Evolutionary conservation across 2,797 vertebrate genomes (phyloP), one percentile per base, ranked within the genome.

Genomic region (Karalla daura): DNA sequence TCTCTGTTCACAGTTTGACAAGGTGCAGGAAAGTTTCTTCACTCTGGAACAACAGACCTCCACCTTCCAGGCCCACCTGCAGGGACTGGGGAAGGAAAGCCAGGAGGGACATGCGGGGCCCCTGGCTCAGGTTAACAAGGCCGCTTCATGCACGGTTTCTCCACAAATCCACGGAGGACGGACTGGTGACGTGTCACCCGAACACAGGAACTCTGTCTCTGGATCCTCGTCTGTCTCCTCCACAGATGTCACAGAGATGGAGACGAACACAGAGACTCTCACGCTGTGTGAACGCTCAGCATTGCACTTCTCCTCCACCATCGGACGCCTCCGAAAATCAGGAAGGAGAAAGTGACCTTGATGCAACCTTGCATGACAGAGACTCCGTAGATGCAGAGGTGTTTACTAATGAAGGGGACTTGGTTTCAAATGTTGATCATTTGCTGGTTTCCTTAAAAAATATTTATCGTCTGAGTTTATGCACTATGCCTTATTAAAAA

Each of bases 41-140:
- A 89, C 86, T 17, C 37, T 95, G 87, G 89, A 91, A 15, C 91
- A 93, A 33, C 92, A 94, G 86, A 90, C 73, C 13, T 68, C 80
- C 1, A 92, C 90, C 17, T 94, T 95, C 73, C 87, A 86, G 74
- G 85, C 87, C 27, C 94, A 95, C 85, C 86, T 95, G 70, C 72
- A 89, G 54, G 93, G 92, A 1, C 89, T 94, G 1, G 64, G 56
- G 14, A 62, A 53, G 28, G 75, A 18, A 32, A 56, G 40, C 14
- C 41, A 41, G 56, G 44, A 72, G 0, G 21, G 39, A 24, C 52
- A 10, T 0, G 27, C 23, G 0, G 21, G 76, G 44, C 39, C 39
- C 30, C 58, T 60, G 15, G 3, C 39, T 55, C 32, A 6, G 1
- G 7, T 37, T 15, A 24, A 21, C 7, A 13, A 55, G 20, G 14